Percentiles rank a stretch among this genome's conserved stretches.
Evolutionary conservation across 2,888 invertebrate species (phyloP).

Genomic region (Sinohyriopsis cumingii): DNA sequence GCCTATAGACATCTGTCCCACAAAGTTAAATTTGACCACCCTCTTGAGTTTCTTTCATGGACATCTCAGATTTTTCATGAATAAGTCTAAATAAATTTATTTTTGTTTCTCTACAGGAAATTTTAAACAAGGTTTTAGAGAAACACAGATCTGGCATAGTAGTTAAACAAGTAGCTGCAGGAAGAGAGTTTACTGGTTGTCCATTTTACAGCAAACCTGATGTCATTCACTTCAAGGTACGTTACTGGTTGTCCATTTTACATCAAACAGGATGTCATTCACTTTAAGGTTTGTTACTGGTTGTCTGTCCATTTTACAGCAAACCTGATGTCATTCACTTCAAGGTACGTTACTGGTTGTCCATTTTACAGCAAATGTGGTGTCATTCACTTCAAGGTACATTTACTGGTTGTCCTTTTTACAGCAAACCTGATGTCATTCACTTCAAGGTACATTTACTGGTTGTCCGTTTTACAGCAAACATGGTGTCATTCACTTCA

Average conservation of each 20-base stretch:
- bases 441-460: too few species aligned
- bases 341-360: slow-evolving; percentile 29
- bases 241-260: slow-evolving; percentile 51
- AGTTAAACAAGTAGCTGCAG: slow-evolving; percentile 69
- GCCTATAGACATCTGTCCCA: too few species aligned
- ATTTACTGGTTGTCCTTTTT: too few species aligned
- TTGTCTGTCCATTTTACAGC: slow-evolving; percentile 69
- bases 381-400: slow-evolving; percentile 60
- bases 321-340: slow-evolving; percentile 71
- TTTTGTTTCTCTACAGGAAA: slow-evolving; percentile 53
- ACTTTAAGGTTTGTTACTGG: slow-evolving; percentile 47
- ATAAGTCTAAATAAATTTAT: background rate
- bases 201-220: slow-evolving; percentile 71
- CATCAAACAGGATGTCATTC: slow-evolving; percentile 67
- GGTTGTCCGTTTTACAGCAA: too few species aligned
- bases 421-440: too few species aligned
- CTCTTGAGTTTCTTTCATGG: too few species aligned
- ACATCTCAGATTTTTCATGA: too few species aligned
- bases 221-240: slow-evolving; percentile 71
- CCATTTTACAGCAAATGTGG: too few species aligned
- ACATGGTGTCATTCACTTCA: too few species aligned
- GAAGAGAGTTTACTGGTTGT: slow-evolving; percentile 67
- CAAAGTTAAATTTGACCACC: too few species aligned
- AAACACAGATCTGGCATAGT: slow-evolving; percentile 67
- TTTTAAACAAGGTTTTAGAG: slow-evolving; percentile 62